Evolutionary conservation across 2,797 vertebrate species (phyloP).

Genomic region (Tachyglossus aculeatus): DNA sequence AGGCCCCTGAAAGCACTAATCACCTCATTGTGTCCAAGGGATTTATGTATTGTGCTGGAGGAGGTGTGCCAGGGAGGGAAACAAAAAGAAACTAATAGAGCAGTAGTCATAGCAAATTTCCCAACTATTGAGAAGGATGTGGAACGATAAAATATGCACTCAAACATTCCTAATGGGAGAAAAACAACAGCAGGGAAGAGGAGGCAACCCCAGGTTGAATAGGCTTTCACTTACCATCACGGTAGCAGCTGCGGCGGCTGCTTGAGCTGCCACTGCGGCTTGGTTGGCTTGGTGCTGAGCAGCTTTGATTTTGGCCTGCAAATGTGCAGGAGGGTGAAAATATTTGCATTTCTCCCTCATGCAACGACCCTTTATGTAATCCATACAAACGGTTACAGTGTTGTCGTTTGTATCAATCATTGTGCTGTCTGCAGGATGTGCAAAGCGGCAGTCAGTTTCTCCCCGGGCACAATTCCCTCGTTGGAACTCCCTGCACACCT

Average conservation of each 20-base stretch:
- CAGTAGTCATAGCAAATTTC: slow-evolving; percentile 50
- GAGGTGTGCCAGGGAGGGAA: slow-evolving; percentile 29
- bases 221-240: slow-evolving; percentile 82
- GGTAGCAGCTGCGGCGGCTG: slow-evolving; percentile 85
- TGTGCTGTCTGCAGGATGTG: slow-evolving; percentile 96
- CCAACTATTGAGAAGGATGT: slow-evolving; percentile 33
- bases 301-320: slow-evolving; percentile 99
- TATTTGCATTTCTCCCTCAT: slow-evolving; percentile 99
- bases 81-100: slow-evolving; percentile 42
- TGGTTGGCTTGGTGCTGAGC: slow-evolving; percentile 96
- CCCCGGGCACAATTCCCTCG: slow-evolving; percentile 97
- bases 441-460: slow-evolving; percentile 98
- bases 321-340: slow-evolving; percentile 99
- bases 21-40: slow-evolving; percentile 49
- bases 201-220: background rate
- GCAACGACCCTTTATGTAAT: slow-evolving; percentile 99
- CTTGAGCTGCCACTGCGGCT: slow-evolving; percentile 90
- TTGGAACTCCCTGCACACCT: slow-evolving; percentile 99
- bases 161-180: slow-evolving; percentile 28
- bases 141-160: slow-evolving; percentile 44
- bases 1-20: no score
- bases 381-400: slow-evolving; percentile 99
- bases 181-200: slow-evolving; percentile 35
- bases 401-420: slow-evolving; percentile 99
- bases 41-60: slow-evolving; percentile 68